Conservation (phyloP, 30 jellyfish, hydroid and myxozoan species). For the Cassiopea andromeda region DNA sequence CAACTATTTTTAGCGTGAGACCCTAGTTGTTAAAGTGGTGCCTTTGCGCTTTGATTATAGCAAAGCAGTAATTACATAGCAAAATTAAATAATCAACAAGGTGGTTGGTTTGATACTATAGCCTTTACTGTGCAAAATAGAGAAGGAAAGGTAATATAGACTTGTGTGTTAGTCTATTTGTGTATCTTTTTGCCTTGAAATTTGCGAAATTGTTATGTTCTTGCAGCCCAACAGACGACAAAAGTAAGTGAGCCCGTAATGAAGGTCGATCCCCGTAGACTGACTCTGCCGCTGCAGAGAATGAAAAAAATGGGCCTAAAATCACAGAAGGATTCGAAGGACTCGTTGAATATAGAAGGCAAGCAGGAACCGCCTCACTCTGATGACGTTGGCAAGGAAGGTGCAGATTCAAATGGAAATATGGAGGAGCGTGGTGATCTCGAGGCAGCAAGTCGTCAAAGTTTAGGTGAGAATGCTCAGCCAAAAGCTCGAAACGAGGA, state of each 20-base stretch:
- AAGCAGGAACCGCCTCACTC: neutral
- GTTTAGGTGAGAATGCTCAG: neutral
- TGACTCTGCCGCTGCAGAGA: slow-evolving; percentile 65
- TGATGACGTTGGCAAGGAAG: neutral
- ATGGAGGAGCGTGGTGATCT: neutral
- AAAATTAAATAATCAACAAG: too few species aligned
- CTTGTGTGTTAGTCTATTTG: neutral
- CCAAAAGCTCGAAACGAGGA: neutral
- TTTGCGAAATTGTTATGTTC: neutral
- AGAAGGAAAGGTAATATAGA: too few species aligned
- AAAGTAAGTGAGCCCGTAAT: slow-evolving; percentile 11
- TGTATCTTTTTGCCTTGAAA: neutral
- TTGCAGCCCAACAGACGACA: slow-evolving; percentile 13
- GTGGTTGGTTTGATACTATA: too few species aligned
- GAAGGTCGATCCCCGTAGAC: slow-evolving; percentile 67
- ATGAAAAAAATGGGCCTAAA: slow-evolving; percentile 32
- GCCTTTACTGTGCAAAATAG: too few species aligned
- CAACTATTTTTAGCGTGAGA: too few species aligned
- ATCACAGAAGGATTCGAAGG: neutral
- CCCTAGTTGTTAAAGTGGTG: too few species aligned
- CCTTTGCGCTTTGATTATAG: too few species aligned
- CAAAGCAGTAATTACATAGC: too few species aligned
- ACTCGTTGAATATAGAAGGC: neutral
- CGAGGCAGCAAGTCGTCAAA: neutral
- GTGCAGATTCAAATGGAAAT: neutral